phyloP scores from a whole-genome alignment of 2,113 vertebrate genomes.

The Macquaria australasica region DNA sequence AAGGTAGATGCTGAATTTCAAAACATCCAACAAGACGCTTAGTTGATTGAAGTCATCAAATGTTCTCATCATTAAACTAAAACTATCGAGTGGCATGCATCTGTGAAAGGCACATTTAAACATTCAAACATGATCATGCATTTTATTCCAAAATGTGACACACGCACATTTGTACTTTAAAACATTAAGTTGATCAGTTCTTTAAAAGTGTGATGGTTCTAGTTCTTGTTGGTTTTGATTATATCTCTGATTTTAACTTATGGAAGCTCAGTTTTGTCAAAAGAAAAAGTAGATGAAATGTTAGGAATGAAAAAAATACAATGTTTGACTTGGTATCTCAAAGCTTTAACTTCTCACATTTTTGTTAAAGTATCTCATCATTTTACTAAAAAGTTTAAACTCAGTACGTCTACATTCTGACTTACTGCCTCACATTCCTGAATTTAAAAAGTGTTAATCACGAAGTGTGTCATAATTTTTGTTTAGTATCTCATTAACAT shows the following conservation, averaged over 20 bases:
- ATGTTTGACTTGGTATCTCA: too few relatives aligned
- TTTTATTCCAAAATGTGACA: neutral
- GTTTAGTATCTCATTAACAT: too few relatives aligned
- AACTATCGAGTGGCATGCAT: neutral
- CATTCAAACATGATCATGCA: neutral
- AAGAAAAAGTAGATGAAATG: neutral
- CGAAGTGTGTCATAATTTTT: too few relatives aligned
- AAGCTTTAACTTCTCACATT: too few relatives aligned
- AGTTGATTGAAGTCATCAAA: neutral
- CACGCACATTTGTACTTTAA: neutral
- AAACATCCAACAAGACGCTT: neutral
- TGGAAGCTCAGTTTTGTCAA: neutral
- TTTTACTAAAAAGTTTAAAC: too few relatives aligned
- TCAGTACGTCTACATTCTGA: too few relatives aligned
- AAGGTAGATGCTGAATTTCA: neutral
- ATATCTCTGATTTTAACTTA: neutral
- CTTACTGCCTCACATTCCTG: too few relatives aligned
- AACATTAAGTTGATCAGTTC: neutral
- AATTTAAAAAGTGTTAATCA: too few relatives aligned
- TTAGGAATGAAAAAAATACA: too few relatives aligned
- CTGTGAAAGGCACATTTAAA: neutral
- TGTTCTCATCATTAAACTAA: neutral
- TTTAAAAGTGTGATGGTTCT: too few relatives aligned
- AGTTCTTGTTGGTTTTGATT: neutral
- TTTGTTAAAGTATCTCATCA: too few relatives aligned